Percentiles rank a stretch among this genome's conserved stretches.
These are phyloP conservation scores for Astur gentilis DNA, from an alignment of 2,113 vertebrate species.

Conservation along the genomic window DNA sequence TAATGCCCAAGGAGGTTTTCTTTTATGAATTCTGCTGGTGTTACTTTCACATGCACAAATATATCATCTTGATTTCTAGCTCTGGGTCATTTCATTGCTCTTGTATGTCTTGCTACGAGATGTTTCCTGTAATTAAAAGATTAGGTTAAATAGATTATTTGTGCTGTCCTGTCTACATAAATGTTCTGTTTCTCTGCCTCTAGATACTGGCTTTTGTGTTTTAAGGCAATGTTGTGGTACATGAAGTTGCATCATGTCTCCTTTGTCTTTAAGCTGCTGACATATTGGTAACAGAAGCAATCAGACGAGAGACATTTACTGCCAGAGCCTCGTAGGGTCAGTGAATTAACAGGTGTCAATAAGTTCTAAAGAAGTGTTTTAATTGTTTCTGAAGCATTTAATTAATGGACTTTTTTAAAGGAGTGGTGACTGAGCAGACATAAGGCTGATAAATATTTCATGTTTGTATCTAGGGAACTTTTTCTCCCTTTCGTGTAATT, in stretches of 20 bases:
- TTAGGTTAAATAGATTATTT: conserved; percentile 61
- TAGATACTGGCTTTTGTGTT: conserved; percentile 35
- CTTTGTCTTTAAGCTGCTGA: conserved; percentile 56
- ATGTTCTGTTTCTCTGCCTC: conserved; percentile 41
- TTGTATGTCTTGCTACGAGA: conserved; percentile 52
- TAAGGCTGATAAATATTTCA: conserved; percentile 56
- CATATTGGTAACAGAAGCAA: conserved; percentile 31
- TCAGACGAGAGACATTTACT: conserved; percentile 12
- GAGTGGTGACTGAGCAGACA: conserved; percentile 42
- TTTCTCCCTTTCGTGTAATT: conserved; percentile 26
- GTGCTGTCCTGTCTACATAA: conserved; percentile 32
- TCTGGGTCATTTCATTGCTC: conserved; percentile 59
- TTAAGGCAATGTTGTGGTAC: conserved; percentile 32
- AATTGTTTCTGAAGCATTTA: conserved; percentile 49
- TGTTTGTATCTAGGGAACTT: conserved; percentile 14
- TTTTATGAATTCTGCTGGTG: conserved; percentile 65
- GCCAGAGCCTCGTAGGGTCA: conserved; percentile 28
- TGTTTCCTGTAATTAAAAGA: conserved; percentile 63
- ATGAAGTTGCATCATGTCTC: conserved; percentile 1
- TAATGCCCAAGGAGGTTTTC: conserved; percentile 53
- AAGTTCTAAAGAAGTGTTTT: conserved; percentile 55
- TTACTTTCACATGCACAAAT: conserved; percentile 45
- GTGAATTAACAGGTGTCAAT: conserved; percentile 60
- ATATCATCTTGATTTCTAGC: conserved; percentile 53
- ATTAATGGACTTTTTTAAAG: conserved; percentile 38